phyloP scores from a whole-genome alignment of 1,140 invertebrate genomes.

The Drosophila bipectinata region DNA sequence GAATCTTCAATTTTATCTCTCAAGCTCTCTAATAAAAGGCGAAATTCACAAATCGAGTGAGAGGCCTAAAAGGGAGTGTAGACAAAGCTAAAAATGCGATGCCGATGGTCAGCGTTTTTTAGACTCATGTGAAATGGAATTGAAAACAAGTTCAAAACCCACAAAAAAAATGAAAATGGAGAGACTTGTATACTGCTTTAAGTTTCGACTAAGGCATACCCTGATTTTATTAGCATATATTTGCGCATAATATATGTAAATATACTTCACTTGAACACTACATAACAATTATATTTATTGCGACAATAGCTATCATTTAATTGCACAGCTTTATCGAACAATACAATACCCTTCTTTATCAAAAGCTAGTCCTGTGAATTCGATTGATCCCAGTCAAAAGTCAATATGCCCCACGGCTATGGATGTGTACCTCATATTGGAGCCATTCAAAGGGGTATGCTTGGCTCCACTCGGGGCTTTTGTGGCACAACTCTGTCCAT shows the following conservation, averaged over 20 bases:
- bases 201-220: no score
- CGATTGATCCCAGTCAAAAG: neutral
- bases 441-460: slow-evolving; percentile 12
- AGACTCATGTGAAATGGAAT: slow-evolving; percentile 49
- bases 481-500: slow-evolving; percentile 42
- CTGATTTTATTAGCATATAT: no score
- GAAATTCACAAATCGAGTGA: slow-evolving; percentile 34
- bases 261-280: no score
- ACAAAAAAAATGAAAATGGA: no score
- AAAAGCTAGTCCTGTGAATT: neutral
- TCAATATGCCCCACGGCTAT: slow-evolving; percentile 7
- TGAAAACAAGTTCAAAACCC: slow-evolving; percentile 32
- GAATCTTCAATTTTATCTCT: slow-evolving; percentile 40
- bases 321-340: no score
- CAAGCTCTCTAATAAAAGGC: slow-evolving; percentile 47
- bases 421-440: slow-evolving; percentile 2
- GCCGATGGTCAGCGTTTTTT: slow-evolving; percentile 15
- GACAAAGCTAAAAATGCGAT: slow-evolving; percentile 26
- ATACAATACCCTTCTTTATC: neutral
- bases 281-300: no score
- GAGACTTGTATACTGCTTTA: no score
- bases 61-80: neutral
- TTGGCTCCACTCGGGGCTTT: slow-evolving; percentile 5
- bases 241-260: no score
- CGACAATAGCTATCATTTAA: no score